phyloP scores from a whole-genome alignment of 2,888 invertebrate genomes.

The Hirtodrosophila confusa region DNA sequence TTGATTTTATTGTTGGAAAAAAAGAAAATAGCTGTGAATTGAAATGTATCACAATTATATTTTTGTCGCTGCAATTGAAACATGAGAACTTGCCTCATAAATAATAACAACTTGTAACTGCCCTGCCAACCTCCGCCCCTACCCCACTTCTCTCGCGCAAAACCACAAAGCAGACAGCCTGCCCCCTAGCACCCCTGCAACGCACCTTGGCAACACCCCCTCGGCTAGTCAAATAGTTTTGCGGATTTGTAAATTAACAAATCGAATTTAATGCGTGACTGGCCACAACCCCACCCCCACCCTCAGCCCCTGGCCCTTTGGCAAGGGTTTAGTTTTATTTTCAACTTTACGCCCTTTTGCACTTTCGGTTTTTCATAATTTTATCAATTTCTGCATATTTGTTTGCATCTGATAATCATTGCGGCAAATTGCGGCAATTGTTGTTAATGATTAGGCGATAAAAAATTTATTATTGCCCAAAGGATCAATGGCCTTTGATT shows the following conservation, averaged over 20 bases:
- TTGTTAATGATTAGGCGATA: conserved; percentile 75
- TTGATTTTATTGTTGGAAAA: conserved; percentile 81
- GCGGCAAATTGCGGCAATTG: conserved; percentile 76
- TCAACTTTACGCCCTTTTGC: conserved; percentile 54
- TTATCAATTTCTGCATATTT: conserved; percentile 71
- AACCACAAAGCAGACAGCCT: conserved; percentile 70
- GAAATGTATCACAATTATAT: conserved; percentile 79
- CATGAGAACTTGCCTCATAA: conserved; percentile 67
- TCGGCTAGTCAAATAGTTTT: conserved; percentile 72
- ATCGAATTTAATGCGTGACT: conserved; percentile 78
- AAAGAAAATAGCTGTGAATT: conserved; percentile 55
- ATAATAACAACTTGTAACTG: conserved; percentile 76
- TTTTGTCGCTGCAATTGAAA: conserved; percentile 59
- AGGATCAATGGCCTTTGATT: conserved; percentile 76
- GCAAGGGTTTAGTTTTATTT: conserved; percentile 61
- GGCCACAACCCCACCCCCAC: conserved; percentile 25
- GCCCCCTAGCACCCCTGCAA: conserved; percentile 1
- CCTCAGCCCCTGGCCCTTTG: neutral
- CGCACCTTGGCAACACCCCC: conserved; percentile 38
- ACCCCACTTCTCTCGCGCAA: neutral
- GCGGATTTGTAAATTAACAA: conserved; percentile 81
- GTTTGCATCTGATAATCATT: conserved; percentile 62
- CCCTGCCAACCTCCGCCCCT: conserved; percentile 13
- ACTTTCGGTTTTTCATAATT: conserved; percentile 50
- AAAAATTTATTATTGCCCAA: conserved; percentile 22